These are phyloP conservation scores for Holothuria glaberrima DNA, from an alignment of 35 echinoderm and acorn worm genomes.

Conservation along the genomic window DNA sequence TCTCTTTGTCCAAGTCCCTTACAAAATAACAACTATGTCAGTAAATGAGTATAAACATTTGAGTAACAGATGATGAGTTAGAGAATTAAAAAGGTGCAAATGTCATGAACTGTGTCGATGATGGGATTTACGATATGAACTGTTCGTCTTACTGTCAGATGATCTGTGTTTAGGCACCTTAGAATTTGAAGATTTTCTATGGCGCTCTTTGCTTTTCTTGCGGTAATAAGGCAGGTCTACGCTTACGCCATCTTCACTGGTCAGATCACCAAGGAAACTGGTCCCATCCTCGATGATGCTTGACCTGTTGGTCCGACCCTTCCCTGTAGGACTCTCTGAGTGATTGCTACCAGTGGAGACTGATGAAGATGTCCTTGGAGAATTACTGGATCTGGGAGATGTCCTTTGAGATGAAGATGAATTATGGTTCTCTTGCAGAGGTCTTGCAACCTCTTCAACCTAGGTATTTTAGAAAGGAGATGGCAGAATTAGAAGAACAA, in stretches of 20 bases:
- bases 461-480: background rate
- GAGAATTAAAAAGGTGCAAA: slow-evolving; percentile 24
- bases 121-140: slow-evolving; percentile 49
- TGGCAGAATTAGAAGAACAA: no score
- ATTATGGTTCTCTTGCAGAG: background rate
- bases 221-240: slow-evolving; percentile 9
- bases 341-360: slow-evolving; percentile 25
- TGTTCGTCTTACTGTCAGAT: slow-evolving; percentile 48
- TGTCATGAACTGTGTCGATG: slow-evolving; percentile 54
- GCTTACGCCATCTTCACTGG: slow-evolving; percentile 50
- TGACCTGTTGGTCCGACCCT: background rate
- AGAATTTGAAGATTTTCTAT: background rate
- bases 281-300: slow-evolving; percentile 61
- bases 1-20: no score
- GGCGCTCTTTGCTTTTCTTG: slow-evolving; percentile 32
- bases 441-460: slow-evolving; percentile 34
- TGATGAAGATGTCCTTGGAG: slow-evolving; percentile 29
- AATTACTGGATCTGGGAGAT: background rate
- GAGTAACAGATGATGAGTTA: background rate
- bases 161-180: slow-evolving; percentile 59
- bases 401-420: slow-evolving; percentile 1
- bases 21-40: no score
- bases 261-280: slow-evolving; percentile 49
- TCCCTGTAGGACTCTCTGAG: slow-evolving; percentile 7
- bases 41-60: no score